Base-by-base conservation (phyloP, 2,888 invertebrate species). In the Melipona beecheii region DNA sequence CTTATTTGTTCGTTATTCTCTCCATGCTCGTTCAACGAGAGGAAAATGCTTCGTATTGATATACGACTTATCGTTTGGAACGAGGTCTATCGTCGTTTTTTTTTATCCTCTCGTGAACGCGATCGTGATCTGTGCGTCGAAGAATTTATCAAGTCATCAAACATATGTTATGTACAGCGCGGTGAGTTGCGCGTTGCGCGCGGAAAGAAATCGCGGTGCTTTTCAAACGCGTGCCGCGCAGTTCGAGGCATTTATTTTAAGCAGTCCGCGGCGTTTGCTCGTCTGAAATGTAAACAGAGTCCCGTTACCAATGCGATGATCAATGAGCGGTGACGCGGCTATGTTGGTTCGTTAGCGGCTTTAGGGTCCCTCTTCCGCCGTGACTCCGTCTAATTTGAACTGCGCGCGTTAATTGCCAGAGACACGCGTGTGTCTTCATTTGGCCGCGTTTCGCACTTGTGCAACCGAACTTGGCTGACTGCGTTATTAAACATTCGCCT, bases 281-380 rank as follows among this genome's bases (percentile, higher is more conserved):
- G 52, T 78, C 52, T 17, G 56, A 66, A 75, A 75, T 73, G 78
- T 84, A 78, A 86, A 86, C 70, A 78, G 17, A 54, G 54, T 78
- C 49, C 70, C 19, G 21, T 49, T 27, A 27, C 54, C 49, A 36
- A 19, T 27, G 50, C 60, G 56, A 64, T 65, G 49, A 62, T 76
- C 81, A 86, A 78, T 81, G 81, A 81, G 49, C 81, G 43, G 17
- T 69, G 75, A 81, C 84, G 70, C 74, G 84, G 74, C 71, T 77
- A 78, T 58, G 81, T 60, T 64, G 75, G 64, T 79, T 79, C 74
- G 79, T 85, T 83, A 77, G 74, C 74, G 65, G 27, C 11, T 70
- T 11, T 15, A 5, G 54, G 11, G 43, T 11, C 6, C 24, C 65
- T 24, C 15, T 19, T 54, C 56, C 21, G 31, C 54, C 43, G 3